Conservation (phyloP, 2,113 vertebrate species). For the Acinonyx jubatus region DNA sequence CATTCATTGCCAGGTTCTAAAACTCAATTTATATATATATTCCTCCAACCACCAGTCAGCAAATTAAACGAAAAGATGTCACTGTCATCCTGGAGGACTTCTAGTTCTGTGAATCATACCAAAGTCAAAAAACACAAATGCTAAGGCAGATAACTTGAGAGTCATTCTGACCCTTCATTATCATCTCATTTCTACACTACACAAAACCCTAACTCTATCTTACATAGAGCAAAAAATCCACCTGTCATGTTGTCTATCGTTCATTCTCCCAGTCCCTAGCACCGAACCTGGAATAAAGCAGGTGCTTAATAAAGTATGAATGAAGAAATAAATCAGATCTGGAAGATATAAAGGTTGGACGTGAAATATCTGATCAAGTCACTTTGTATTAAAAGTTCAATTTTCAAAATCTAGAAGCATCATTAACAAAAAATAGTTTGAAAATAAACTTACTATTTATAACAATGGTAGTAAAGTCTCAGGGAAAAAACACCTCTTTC, state of each 20-base stretch:
- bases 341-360: background rate
- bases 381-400: constrained; percentile 33
- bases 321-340: constrained; percentile 32
- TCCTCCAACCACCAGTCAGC: background rate
- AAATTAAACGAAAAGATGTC: background rate
- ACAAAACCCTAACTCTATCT: background rate
- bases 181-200: constrained; percentile 14
- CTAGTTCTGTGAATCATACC: constrained; percentile 23
- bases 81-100: background rate
- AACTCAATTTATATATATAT: background rate
- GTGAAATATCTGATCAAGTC: background rate
- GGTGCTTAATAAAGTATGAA: background rate
- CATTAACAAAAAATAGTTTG: background rate
- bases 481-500: background rate
- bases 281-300: background rate
- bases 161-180: background rate
- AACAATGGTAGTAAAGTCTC: background rate
- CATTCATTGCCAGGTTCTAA: background rate
- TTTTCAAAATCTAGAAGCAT: constrained; percentile 22
- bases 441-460: constrained; percentile 43
- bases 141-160: background rate
- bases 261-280: background rate
- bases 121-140: background rate
- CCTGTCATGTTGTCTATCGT: background rate
- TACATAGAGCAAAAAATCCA: background rate